Evolutionary conservation across 2,888 invertebrate species (phyloP).

Genomic region (Tuberolachnus salignus): DNA sequence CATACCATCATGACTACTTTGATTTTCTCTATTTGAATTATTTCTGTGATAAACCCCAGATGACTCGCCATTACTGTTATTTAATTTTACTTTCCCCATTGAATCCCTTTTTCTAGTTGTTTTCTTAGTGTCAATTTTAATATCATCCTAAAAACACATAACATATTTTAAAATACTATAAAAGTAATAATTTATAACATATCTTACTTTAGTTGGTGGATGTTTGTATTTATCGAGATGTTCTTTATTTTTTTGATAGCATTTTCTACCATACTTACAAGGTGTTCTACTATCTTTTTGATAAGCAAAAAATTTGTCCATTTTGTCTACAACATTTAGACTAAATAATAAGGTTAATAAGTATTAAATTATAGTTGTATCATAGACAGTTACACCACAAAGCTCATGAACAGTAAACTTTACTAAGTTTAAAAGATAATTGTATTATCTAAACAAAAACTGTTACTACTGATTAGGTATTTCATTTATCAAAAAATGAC

Average conservation of each 20-base stretch:
- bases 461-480: too few species aligned
- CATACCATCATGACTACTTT: not conserved
- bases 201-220: slow-evolving; percentile 65
- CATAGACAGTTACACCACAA: too few species aligned
- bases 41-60: not conserved
- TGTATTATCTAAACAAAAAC: too few species aligned
- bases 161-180: not conserved
- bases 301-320: slow-evolving; percentile 57
- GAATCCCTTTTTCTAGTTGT: slow-evolving; percentile 31
- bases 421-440: too few species aligned
- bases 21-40: not conserved
- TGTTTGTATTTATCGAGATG: slow-evolving; percentile 80
- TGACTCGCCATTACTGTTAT: slow-evolving; percentile 43
- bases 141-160: slow-evolving; percentile 26
- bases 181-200: not conserved
- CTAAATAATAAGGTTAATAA: not conserved
- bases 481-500: too few species aligned
- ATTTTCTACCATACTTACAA: slow-evolving; percentile 79
- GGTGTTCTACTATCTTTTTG: slow-evolving; percentile 65
- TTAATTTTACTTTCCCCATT: not conserved
- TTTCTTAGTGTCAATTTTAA: slow-evolving; percentile 20
- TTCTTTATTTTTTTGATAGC: slow-evolving; percentile 80
- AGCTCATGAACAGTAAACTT: too few species aligned
- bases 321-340: slow-evolving; percentile 8
- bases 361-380: too few species aligned